Evolutionary conservation across 2,113 vertebrate species (phyloP), one percentile per base, ranked within the genome.

Genomic region (Spea bombifrons): DNA sequence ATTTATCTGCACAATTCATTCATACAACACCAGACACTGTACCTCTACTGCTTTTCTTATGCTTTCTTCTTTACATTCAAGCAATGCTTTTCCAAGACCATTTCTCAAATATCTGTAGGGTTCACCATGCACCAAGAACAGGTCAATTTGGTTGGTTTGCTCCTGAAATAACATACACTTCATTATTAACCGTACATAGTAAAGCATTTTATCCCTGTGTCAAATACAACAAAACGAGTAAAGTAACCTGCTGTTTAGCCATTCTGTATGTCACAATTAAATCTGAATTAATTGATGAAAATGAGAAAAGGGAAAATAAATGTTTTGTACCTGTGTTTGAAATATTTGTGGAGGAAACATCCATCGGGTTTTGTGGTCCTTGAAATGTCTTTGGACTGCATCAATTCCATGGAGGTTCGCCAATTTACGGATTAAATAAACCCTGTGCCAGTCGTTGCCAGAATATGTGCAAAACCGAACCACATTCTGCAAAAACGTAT

Each of bases 391-490:
- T 88, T 93, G 92, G 76, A 94, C 91, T 66, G 90, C 94, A 10
- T 94, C 94, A 75, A 96, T 84, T 3, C 96, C 96, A 0, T 84
- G 69, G 46, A 88, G 92, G 83, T 86, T 92, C 61, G 89, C 82
- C 0, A 95, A 88, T 76, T 90, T 96, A 61, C 97, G 89, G 63
- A 96, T 86, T 68, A 98, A 88, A 87, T 95, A 99, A 76, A 99
- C 88, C 0, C 85, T 80, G 82, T 93, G 92, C 96, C 97, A 99
- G 85, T 94, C 87, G 0, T 97, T 96, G 9, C 57, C 45, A 52
- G 83, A 48, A 0, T 0, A 73, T 4, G 3, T 6, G 16, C 94
- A 96, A 80, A 99, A 86, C 5, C 0, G 3, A 68, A 74, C 48
- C 55, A 94, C 92, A 0, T 83, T 87, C 13, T 0, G 15, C 83